Evolutionary conservation across 2,797 vertebrate species (phyloP).

Genomic region (Argyrosomus regius): DNA sequence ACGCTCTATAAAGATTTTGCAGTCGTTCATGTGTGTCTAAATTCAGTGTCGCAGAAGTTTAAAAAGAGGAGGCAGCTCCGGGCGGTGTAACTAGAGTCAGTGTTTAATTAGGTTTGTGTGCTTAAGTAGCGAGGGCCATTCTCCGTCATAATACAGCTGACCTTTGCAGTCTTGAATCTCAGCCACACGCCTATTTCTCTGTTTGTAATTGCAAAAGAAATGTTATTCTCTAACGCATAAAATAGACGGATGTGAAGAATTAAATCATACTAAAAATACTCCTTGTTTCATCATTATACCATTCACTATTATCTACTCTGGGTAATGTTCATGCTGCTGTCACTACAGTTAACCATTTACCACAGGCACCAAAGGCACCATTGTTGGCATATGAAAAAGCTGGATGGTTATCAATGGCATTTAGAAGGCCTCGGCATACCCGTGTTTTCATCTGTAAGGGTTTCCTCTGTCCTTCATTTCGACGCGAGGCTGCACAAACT

Average conservation of each 20-base stretch:
- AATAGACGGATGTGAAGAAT: not conserved
- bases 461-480: not conserved
- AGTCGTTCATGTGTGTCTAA: conserved; percentile 56
- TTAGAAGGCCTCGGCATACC: not conserved
- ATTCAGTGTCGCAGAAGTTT: conserved; percentile 38
- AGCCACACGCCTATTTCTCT: conserved; percentile 2
- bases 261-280: conserved; percentile 1
- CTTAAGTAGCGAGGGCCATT: conserved; percentile 57
- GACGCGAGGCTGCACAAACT: not conserved
- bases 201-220: conserved; percentile 18
- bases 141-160: conserved; percentile 70
- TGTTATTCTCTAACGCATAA: not conserved
- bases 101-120: conserved; percentile 75
- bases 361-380: not conserved
- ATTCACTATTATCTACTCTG: not conserved
- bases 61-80: conserved; percentile 36
- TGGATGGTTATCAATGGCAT: not conserved
- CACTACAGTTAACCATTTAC: not conserved
- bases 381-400: not conserved
- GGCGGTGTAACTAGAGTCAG: conserved; percentile 68
- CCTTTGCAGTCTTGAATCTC: conserved; percentile 53
- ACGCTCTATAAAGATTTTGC: conserved; percentile 63
- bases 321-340: not conserved
- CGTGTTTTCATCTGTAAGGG: not conserved
- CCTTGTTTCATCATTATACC: too few species aligned